Base-by-base conservation (phyloP, 2,888 invertebrate species). In the Tiliacea citrago region DNA sequence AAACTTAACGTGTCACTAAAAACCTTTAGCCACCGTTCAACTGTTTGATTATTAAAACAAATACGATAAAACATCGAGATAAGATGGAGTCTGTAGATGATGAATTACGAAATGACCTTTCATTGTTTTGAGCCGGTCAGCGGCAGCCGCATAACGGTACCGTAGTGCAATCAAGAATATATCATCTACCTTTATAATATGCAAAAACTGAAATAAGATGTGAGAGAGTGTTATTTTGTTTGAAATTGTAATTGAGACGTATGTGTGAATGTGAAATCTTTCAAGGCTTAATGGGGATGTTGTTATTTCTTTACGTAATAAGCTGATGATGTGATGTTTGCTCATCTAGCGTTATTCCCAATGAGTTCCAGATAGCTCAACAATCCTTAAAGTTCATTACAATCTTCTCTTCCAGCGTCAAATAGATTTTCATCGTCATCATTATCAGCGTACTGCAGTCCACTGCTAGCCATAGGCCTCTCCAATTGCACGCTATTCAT, bases 81-180 rank as follows among this genome's bases (percentile, higher is more conserved):
- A 91, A 89, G 83, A 84, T 81, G 79, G 84, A 87, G 85, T 88
- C 89, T 90, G 87, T 89, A 82, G 85, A 81, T 90, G 90, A 91
- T 91, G 89, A 90, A 92, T 91, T 90, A 91, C 82, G 84, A 87
- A 82, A 86, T 86, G 88, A 89, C 88, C 90, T 87, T 87, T 90
- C 88, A 91, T 91, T 92, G 91, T 92, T 89, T 88, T 87, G 84
- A 81, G 86, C 83, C 88, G 83, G 88, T 86, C 87, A 88, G 78
- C 86, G 77, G 88, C 83, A 84, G 86, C 83, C 78, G 53, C 55
- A 60, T 89, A 90, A 88, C 88, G 90, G 89, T 87, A 75, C 69
- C 16, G 60, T 73, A 86, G 83, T 84, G 87, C 90, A 90, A 91
- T 92, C 90, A 88, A 90, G 88, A 89, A 91, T 88, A 87, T 86